Evolutionary conservation across 1,140 invertebrate genomes (phyloP), one percentile per base, ranked within the genome.

Genomic region (Drosophila arawakana): DNA sequence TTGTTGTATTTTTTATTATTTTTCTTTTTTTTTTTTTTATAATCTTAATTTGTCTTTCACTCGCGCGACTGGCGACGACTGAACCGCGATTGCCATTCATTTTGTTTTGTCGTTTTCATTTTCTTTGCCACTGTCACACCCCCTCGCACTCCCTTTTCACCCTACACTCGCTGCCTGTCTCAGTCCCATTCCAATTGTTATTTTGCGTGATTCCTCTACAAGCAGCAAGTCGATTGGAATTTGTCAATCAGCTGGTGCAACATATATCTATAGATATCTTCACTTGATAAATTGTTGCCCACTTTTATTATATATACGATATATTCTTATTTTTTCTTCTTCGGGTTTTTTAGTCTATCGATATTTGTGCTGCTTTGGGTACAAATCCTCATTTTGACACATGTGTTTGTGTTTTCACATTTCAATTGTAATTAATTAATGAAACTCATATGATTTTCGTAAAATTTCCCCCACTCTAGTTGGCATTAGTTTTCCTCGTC

Each of bases 11-110:
- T 83, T 75, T 75, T 47, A 63, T 82, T 88, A 79, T 89, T 66
- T 89, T 89, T 80, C 85, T 81, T 80, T 83, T 80, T 54, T 80
- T 81, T 77, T 81, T 85, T 84, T 82, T 83, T 89, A 89, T 89
- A 89, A 89, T 89, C 84, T 89, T 89, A 89, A 89, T 89, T 89
- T 89, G 84, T 89, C 85, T 89, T 89, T 89, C 85, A 82, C 54
- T 82, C 75, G 80, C 80, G 77, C 79, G 68, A 79, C 68, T 81
- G 68, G 71, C 81, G 50, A 78, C 78, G 75, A 81, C 78, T 89
- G 80, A 89, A 71, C 77, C 80, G 77, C 80, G 80, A 70, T 73
- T 84, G 77, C 78, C 80, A 84, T 89, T 89, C 71, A 78, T 84
- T 89, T 89, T 88, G 77, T 78, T 78, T 83, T 79, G 71, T 67